A percentile compares a stretch with the other conserved stretches of the same genome.
These are phyloP conservation scores for Caenorhabditis latens DNA, from an alignment of 1,140 invertebrate genomes.

Conservation along the genomic window DNA sequence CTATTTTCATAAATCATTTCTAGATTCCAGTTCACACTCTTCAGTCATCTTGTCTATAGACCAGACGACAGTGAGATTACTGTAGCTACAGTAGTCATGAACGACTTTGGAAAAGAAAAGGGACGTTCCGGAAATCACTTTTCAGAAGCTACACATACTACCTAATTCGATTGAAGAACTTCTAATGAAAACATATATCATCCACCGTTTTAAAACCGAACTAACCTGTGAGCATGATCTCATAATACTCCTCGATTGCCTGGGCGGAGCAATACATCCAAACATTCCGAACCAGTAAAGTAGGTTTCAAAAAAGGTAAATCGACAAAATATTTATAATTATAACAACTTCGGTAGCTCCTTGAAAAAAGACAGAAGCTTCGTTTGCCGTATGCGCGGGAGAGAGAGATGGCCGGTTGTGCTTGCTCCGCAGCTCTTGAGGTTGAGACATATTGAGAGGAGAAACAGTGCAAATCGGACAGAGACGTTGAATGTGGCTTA, in stretches of 20 bases:
- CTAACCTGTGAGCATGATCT: slow-evolving; percentile 46
- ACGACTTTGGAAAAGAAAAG: no score
- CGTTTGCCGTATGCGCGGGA: not conserved
- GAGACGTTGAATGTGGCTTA: slow-evolving; percentile 5
- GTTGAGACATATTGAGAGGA: slow-evolving; percentile 9
- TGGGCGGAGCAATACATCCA: slow-evolving; percentile 25
- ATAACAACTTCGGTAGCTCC: not conserved
- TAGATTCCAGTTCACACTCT: no score
- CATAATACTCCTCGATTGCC: slow-evolving; percentile 29
- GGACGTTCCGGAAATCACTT: no score
- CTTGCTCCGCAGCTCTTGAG: slow-evolving; percentile 43
- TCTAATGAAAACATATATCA: no score
- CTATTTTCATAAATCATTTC: no score
- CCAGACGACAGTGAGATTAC: no score
- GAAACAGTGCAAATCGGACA: slow-evolving; percentile 46
- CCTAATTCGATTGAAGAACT: no score
- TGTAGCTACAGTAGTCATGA: no score
- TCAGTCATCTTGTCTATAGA: no score
- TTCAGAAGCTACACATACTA: no score
- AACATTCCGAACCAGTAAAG: slow-evolving; percentile 25
- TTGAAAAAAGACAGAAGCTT: slow-evolving; percentile 32
- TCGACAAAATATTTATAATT: not conserved
- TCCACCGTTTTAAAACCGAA: not conserved
- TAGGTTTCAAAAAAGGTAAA: not conserved
- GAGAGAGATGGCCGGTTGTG: not conserved